Conservation (phyloP, 2,113 vertebrate species). For the Saimiri boliviensis region DNA sequence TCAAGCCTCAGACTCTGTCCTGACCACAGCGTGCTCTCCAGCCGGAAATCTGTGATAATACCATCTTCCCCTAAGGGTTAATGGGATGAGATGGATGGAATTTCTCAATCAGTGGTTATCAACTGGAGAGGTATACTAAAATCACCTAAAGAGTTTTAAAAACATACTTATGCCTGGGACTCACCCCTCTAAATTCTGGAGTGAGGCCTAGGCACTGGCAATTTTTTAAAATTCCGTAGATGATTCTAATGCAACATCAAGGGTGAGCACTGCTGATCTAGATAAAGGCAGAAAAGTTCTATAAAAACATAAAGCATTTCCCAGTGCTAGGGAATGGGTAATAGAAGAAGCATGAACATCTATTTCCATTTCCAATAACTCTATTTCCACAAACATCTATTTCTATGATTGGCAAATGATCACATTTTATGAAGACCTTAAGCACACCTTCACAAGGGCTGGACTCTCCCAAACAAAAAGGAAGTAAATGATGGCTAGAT, state of each 20-base stretch:
- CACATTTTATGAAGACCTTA: slow-evolving; percentile 38
- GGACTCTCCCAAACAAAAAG: not conserved
- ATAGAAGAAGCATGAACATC: not conserved
- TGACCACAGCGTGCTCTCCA: not conserved
- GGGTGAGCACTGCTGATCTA: not conserved
- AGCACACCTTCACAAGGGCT: not conserved
- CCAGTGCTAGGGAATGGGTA: not conserved
- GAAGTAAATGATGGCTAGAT: not conserved
- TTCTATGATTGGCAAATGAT: not conserved
- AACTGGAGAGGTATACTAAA: not conserved
- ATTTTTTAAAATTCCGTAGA: not conserved
- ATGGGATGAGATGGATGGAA: not conserved
- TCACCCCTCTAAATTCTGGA: not conserved
- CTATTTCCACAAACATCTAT: not conserved
- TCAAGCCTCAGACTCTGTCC: not conserved
- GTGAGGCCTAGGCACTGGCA: not conserved
- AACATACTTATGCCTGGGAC: not conserved
- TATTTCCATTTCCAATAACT: not conserved
- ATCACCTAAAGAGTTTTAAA: not conserved
- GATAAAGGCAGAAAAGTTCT: not conserved
- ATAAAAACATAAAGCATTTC: not conserved
- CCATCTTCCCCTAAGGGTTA: not conserved
- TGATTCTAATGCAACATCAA: not conserved
- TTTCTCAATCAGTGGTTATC: not conserved
- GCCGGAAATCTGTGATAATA: not conserved